A percentile compares a stretch with the other conserved stretches of the same genome.
Evolutionary conservation across 2,797 vertebrate species (phyloP).

Genomic region (Petrocephalus schoutedeni): DNA sequence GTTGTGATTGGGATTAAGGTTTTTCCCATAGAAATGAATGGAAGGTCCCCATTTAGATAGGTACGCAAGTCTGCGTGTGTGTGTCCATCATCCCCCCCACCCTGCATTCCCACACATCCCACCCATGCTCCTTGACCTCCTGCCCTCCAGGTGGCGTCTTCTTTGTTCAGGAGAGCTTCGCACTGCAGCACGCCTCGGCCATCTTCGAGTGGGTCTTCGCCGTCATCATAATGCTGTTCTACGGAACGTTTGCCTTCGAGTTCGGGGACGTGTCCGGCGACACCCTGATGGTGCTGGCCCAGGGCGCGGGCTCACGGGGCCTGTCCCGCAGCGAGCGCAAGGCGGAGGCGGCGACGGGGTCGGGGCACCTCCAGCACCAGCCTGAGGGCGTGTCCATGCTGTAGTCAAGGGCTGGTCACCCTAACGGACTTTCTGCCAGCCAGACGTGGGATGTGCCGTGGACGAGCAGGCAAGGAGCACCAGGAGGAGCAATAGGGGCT

Average conservation of each 20-base stretch:
- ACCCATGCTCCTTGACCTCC: slow-evolving; percentile 52
- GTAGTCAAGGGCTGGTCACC: slow-evolving; percentile 24
- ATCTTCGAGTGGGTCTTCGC: slow-evolving; percentile 76
- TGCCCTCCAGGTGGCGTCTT: slow-evolving; percentile 62
- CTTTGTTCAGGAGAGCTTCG: slow-evolving; percentile 69
- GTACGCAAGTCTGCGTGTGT: background rate
- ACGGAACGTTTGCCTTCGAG: slow-evolving; percentile 71
- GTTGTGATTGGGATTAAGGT: too few relatives aligned
- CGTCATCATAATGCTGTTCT: slow-evolving; percentile 70
- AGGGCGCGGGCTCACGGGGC: slow-evolving; percentile 38
- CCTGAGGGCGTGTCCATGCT: slow-evolving; percentile 47
- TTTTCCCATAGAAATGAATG: too few relatives aligned
- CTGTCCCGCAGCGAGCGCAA: slow-evolving; percentile 44
- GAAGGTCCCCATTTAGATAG: too few relatives aligned
- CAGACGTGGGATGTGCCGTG: slow-evolving; percentile 1
- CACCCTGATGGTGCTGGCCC: slow-evolving; percentile 66
- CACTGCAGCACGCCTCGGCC: slow-evolving; percentile 69
- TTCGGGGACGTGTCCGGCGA: slow-evolving; percentile 63
- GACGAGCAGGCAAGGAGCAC: background rate
- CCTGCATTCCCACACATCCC: background rate
- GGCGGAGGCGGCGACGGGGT: slow-evolving; percentile 32
- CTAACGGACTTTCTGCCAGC: background rate
- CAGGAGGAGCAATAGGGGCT: background rate
- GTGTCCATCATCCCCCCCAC: background rate
- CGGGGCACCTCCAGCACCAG: slow-evolving; percentile 38